These are phyloP conservation scores for Hyposoter dolosus DNA, from an alignment of 2,888 invertebrate species.

Conservation along the genomic window DNA sequence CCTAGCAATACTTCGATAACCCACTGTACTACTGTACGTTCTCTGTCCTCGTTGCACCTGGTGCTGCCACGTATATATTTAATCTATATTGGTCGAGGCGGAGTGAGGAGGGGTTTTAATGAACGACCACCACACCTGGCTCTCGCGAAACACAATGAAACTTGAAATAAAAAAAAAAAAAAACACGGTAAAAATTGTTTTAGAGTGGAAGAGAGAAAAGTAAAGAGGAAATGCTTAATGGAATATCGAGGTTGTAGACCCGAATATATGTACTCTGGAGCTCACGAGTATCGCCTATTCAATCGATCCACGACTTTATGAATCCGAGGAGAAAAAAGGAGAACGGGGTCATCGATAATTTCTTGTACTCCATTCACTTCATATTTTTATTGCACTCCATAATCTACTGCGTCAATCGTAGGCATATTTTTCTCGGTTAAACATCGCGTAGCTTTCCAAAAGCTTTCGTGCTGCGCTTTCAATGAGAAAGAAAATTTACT, in stretches of 20 bases:
- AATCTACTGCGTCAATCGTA: background rate
- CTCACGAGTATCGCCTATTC: background rate
- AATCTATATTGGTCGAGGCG: constrained; percentile 25
- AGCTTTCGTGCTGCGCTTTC: background rate
- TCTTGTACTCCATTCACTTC: background rate
- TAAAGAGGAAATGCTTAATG: constrained; percentile 24
- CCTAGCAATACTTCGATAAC: constrained; percentile 47
- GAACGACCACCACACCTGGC: constrained; percentile 40
- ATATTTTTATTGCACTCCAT: background rate
- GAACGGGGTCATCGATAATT: background rate
- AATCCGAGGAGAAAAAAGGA: background rate
- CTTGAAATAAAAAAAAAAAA: constrained; percentile 13
- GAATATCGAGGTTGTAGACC: constrained; percentile 34
- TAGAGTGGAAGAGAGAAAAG: constrained; percentile 8
- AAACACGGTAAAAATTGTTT: constrained; percentile 22
- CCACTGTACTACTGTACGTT: constrained; percentile 24
- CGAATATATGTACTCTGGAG: constrained; percentile 18
- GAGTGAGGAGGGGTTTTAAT: constrained; percentile 17
- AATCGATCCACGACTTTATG: background rate
- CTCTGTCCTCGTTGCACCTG: constrained; percentile 42
- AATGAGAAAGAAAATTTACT: background rate
- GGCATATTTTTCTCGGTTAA: background rate
- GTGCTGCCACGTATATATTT: constrained; percentile 45
- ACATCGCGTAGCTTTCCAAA: background rate
- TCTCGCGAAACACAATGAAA: constrained; percentile 19